These are phyloP conservation scores for Sceloporus undulatus DNA, from an alignment of 2,113 vertebrate species.

Conservation along the genomic window DNA sequence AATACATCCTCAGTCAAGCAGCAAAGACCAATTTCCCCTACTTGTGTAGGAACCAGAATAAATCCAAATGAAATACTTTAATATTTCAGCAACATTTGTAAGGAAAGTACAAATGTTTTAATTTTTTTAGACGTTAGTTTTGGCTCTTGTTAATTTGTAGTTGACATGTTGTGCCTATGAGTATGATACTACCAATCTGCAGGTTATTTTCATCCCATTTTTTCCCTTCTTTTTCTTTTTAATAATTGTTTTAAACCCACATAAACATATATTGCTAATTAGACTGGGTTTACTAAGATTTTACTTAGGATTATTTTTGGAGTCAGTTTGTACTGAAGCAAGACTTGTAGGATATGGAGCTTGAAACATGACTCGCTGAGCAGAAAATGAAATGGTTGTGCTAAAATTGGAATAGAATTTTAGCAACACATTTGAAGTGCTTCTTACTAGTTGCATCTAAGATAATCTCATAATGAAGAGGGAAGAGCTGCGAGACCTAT, in stretches of 20 bases:
- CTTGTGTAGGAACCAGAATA: background rate
- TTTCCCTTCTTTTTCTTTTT: background rate
- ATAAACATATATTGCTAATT: background rate
- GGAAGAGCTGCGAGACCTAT: background rate
- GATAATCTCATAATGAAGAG: background rate
- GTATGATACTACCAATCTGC: background rate
- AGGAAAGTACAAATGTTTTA: too few relatives aligned
- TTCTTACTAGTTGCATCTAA: background rate
- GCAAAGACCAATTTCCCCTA: constrained; percentile 30
- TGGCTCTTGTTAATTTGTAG: background rate
- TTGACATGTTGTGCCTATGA: background rate
- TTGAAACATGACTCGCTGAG: background rate
- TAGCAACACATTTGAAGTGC: background rate
- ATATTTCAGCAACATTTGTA: background rate
- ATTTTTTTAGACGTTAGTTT: background rate
- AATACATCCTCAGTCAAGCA: constrained; percentile 5
- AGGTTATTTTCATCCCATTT: background rate
- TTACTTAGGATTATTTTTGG: background rate
- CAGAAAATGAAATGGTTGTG: constrained; percentile 28
- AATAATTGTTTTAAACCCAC: background rate
- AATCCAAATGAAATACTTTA: background rate
- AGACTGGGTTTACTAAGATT: background rate
- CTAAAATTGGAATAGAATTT: constrained; percentile 12
- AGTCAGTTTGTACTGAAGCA: background rate
- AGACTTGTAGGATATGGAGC: background rate